Base-by-base conservation (phyloP, 1,140 invertebrate genomes). In the Camponotus floridanus region DNA sequence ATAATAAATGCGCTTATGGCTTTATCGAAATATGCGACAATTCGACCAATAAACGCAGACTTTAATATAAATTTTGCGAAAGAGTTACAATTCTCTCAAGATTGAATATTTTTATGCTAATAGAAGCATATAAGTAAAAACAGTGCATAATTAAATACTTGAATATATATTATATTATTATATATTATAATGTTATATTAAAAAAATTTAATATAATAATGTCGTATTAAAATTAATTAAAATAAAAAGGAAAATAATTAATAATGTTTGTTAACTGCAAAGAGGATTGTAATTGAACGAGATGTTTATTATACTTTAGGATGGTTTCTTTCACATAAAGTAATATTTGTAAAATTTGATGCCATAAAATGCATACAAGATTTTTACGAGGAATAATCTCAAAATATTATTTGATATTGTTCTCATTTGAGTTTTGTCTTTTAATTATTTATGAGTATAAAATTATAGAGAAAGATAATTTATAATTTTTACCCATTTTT, bases 1-100 rank as follows among this genome's bases (percentile, higher is more conserved):
- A 57, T 39, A 83, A 57, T 73, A 83, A 73, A 83, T 61, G 31
- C 45, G 73, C 68, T 81, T 81, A 70, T 59, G 36, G 65, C 36
- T 45, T 45, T 81, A 73, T 83, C 31, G 79, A 62, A 18, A 48
- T 70, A 59, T 21, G 18, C n/a, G 79, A 73, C 67, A 33, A 36
- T 26, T 5, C 57, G 31, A 62, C 73, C 39, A 48, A 83, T 83
- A 45, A 61, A 26, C 13, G 6, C 61, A 61, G 45, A 45, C 33
- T 59, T 33, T 33, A 31, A 73, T n/a, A 33, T 61, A 33, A 83
- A 73, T 73, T 71, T 45, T 5, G 7, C 13, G 11, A n/a, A 8
- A 31, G 42, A 26, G 33, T 67, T 15, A 42, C 9, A 39, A 55
- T 71, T 59, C 45, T 42, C 0, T 81, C 48, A 73, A 73, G 55